Percentiles rank a stretch among this genome's conserved stretches.
phyloP scores from a whole-genome alignment of 2,888 invertebrate species.

The Acrobasis suavella region DNA sequence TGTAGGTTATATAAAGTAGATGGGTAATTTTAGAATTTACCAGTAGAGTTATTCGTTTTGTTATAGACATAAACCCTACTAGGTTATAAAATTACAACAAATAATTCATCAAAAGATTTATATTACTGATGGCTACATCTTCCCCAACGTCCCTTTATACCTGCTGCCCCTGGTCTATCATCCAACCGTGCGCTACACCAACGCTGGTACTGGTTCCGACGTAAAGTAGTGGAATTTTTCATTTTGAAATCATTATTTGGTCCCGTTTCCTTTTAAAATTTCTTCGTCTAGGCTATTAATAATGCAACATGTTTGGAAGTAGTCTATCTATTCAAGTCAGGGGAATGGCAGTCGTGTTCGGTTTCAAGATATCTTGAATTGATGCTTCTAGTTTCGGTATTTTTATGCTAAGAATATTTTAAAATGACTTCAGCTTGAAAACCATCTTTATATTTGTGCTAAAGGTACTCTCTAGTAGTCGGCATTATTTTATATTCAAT shows the following conservation, averaged over 20 bases:
- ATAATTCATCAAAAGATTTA: too few species aligned
- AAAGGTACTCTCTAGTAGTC: too few species aligned
- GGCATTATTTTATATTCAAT: too few species aligned
- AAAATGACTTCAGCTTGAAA: background rate
- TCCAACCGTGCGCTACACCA: too few species aligned
- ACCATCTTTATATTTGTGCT: background rate
- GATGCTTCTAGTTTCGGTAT: background rate
- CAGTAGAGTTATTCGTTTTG: too few species aligned
- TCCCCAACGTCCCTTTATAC: too few species aligned
- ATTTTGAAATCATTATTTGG: constrained; percentile 61
- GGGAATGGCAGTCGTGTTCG: background rate
- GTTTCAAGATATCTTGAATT: constrained; percentile 8
- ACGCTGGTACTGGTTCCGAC: constrained; percentile 29
- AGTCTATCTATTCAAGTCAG: constrained; percentile 12
- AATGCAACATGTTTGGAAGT: background rate
- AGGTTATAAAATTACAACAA: too few species aligned
- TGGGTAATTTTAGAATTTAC: too few species aligned
- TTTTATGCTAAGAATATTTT: background rate
- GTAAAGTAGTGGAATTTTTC: constrained; percentile 60
- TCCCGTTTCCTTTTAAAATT: constrained; percentile 30
- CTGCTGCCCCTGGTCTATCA: too few species aligned
- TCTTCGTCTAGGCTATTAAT: constrained; percentile 6
- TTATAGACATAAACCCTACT: too few species aligned
- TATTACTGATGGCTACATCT: too few species aligned
- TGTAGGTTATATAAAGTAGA: too few species aligned